Evolutionary conservation across 2,888 invertebrate species (phyloP).

Genomic region (Drosophila anomalata): DNA sequence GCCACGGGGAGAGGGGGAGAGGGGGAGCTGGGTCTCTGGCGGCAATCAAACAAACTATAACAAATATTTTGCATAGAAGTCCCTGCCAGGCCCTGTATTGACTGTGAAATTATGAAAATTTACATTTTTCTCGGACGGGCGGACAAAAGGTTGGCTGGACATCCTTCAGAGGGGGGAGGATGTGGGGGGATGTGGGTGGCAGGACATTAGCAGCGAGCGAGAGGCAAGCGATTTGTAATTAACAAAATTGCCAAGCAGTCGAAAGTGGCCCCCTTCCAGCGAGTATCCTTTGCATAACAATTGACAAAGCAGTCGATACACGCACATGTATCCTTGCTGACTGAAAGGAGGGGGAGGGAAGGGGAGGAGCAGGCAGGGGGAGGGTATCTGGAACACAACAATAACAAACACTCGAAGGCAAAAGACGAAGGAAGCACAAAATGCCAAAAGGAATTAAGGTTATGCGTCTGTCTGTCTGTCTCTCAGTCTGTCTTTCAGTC

Average conservation of each 20-base stretch:
- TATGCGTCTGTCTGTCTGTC: slow-evolving; percentile 25
- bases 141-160: slow-evolving; percentile 25
- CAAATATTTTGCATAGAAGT: slow-evolving; percentile 16
- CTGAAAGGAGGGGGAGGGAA: not conserved
- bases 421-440: slow-evolving; percentile 69
- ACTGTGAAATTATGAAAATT: slow-evolving; percentile 75
- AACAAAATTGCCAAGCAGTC: slow-evolving; percentile 84
- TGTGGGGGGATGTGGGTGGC: slow-evolving; percentile 19
- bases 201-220: slow-evolving; percentile 66
- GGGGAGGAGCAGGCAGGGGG: not conserved
- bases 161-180: not conserved
- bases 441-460: slow-evolving; percentile 75
- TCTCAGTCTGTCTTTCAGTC: too few relatives aligned
- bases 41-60: slow-evolving; percentile 49
- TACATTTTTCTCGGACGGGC: slow-evolving; percentile 53
- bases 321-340: slow-evolving; percentile 20
- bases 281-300: slow-evolving; percentile 53
- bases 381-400: slow-evolving; percentile 50
- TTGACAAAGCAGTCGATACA: slow-evolving; percentile 75
- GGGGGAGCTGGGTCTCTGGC: slow-evolving; percentile 5
- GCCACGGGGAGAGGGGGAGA: not conserved
- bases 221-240: slow-evolving; percentile 78
- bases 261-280: slow-evolving; percentile 30
- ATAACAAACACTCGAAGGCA: slow-evolving; percentile 62
- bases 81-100: slow-evolving; percentile 51